Percentiles rank a stretch among this genome's conserved stretches.
These are phyloP conservation scores for Grus americana DNA, from an alignment of 2,113 vertebrate genomes.

Conservation along the genomic window DNA sequence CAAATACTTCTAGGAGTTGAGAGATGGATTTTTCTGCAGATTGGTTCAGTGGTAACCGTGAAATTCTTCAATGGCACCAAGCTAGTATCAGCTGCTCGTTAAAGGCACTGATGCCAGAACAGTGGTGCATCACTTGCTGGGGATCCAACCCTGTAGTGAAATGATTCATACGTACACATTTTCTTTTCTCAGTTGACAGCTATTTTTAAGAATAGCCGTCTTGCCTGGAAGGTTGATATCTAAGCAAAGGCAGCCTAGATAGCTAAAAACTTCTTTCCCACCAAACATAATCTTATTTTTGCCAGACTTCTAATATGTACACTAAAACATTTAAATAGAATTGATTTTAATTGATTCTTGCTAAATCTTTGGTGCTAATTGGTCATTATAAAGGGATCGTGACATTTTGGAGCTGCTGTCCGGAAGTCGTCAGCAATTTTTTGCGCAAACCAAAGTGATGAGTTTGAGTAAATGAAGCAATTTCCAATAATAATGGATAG, in stretches of 20 bases:
- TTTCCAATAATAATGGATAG: not conserved
- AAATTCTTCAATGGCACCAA: slow-evolving; percentile 63
- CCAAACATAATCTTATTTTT: slow-evolving; percentile 46
- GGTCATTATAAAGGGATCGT: not conserved
- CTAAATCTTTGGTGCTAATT: not conserved
- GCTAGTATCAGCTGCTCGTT: slow-evolving; percentile 67
- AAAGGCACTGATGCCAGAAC: slow-evolving; percentile 57
- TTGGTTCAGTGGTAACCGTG: slow-evolving; percentile 63
- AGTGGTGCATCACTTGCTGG: slow-evolving; percentile 66
- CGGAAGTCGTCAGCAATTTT: not conserved
- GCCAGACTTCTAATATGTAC: slow-evolving; percentile 20
- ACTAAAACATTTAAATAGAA: not conserved
- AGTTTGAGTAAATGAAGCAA: not conserved
- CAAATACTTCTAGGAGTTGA: slow-evolving; percentile 44
- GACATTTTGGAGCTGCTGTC: not conserved
- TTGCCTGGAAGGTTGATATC: slow-evolving; percentile 62
- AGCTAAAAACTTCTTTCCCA: slow-evolving; percentile 62
- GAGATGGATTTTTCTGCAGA: slow-evolving; percentile 18
- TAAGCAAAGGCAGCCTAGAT: slow-evolving; percentile 59
- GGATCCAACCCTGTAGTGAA: slow-evolving; percentile 50
- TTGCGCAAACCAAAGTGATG: not conserved
- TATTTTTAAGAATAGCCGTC: slow-evolving; percentile 73
- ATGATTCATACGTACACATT: slow-evolving; percentile 68
- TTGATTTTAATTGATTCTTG: not conserved
- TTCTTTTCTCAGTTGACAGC: slow-evolving; percentile 63